Conservation (phyloP, 2,797 vertebrate genomes). For the Ibycter americanus region DNA sequence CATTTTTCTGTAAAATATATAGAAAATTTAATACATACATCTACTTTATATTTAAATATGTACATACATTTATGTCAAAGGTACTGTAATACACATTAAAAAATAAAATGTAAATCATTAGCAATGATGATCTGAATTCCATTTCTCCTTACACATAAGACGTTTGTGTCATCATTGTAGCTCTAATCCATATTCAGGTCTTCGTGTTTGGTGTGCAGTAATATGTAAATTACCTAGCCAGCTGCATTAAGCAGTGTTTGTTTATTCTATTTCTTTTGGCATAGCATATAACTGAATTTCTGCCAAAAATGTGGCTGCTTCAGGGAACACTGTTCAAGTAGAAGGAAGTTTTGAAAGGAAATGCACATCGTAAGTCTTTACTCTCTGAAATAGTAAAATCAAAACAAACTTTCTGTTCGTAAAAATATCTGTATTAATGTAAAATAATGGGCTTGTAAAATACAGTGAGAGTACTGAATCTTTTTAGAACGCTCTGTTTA, state of each 20-base stretch:
- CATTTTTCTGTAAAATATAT: neutral
- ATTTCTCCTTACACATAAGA: slow-evolving; percentile 66
- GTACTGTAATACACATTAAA: neutral
- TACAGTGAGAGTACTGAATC: slow-evolving; percentile 56
- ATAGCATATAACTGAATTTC: slow-evolving; percentile 77
- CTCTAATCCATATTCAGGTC: slow-evolving; percentile 78
- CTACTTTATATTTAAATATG: neutral
- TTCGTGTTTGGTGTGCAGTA: slow-evolving; percentile 76
- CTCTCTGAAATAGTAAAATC: slow-evolving; percentile 71
- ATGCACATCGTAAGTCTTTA: slow-evolving; percentile 66
- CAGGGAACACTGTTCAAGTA: slow-evolving; percentile 69
- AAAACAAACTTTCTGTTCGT: slow-evolving; percentile 76
- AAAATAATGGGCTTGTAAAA: slow-evolving; percentile 74
- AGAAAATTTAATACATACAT: neutral
- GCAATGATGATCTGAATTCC: slow-evolving; percentile 63
- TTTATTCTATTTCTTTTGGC: slow-evolving; percentile 82
- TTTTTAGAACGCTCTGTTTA: slow-evolving; percentile 50
- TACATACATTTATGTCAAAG: neutral
- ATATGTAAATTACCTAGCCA: slow-evolving; percentile 81
- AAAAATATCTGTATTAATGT: slow-evolving; percentile 70
- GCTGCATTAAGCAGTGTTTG: slow-evolving; percentile 80
- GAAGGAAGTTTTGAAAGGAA: slow-evolving; percentile 80
- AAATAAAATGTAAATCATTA: slow-evolving; percentile 44
- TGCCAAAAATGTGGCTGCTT: slow-evolving; percentile 79
- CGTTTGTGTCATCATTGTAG: slow-evolving; percentile 68